These are phyloP conservation scores for Catocala sponsa DNA, from an alignment of 2,888 invertebrate species.

Conservation along the genomic window DNA sequence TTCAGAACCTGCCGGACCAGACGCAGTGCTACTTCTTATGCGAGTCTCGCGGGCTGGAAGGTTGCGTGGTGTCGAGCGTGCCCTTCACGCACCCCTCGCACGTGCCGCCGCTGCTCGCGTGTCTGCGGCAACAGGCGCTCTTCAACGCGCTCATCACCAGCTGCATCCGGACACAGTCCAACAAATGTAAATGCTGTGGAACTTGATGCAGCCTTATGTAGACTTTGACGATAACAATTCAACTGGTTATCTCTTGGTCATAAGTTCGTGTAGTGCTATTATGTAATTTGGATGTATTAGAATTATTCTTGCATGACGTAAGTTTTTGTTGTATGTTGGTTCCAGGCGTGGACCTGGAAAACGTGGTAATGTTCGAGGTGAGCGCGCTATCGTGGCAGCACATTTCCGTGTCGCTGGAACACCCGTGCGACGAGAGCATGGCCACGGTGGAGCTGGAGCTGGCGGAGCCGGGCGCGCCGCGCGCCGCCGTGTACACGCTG, in stretches of 20 bases:
- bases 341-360: constrained; percentile 89
- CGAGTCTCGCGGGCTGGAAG: constrained; percentile 91
- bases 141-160: constrained; percentile 96
- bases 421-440: constrained; percentile 97
- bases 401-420: constrained; percentile 96
- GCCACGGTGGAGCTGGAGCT: constrained; percentile 97
- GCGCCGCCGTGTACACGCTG: constrained; percentile 92
- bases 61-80: constrained; percentile 92
- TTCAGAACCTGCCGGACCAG: constrained; percentile 96
- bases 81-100: constrained; percentile 98
- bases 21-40: constrained; percentile 98
- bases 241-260: too few relatives aligned
- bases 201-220: too few relatives aligned
- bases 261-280: too few relatives aligned
- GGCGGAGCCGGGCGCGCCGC: constrained; percentile 92
- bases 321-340: background rate
- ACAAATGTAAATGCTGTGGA: constrained; percentile 89
- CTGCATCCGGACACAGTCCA: constrained; percentile 94
- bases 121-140: constrained; percentile 95
- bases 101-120: constrained; percentile 95
- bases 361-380: constrained; percentile 96
- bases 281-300: too few relatives aligned
- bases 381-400: constrained; percentile 96
- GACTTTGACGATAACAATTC: too few relatives aligned
- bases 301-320: too few relatives aligned